Conservation (phyloP, 2,888 invertebrate genomes). For the Portevinia maculata region DNA sequence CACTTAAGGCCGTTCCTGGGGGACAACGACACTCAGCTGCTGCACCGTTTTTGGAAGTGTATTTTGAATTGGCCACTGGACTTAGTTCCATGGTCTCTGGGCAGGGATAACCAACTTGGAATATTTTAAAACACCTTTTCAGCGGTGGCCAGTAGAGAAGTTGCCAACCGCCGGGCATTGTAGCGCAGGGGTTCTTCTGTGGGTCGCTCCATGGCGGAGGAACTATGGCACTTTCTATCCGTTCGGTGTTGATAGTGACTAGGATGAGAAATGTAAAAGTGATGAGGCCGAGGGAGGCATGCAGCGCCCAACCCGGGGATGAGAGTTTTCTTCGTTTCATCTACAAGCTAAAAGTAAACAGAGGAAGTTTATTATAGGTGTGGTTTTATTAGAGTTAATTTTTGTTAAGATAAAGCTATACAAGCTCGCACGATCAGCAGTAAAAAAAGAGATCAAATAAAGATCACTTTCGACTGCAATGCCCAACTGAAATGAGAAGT, state of each 20-base stretch:
- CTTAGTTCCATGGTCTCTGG: conserved; percentile 93
- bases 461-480: no score
- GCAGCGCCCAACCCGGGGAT: conserved; percentile 77
- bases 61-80: conserved; percentile 83
- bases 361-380: background rate
- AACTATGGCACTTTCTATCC: conserved; percentile 84
- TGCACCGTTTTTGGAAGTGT: conserved; percentile 84
- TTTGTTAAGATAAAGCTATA: no score
- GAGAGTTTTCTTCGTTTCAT: conserved; percentile 79
- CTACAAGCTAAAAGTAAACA: conserved; percentile 16
- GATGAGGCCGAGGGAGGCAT: conserved; percentile 77
- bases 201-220: conserved; percentile 95
- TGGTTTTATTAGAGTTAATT: no score
- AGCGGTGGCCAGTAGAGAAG: conserved; percentile 92
- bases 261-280: conserved; percentile 41
- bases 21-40: conserved; percentile 92
- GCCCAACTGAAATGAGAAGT: no score
- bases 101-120: conserved; percentile 92
- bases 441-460: no score
- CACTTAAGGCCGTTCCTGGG: conserved; percentile 89
- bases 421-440: no score
- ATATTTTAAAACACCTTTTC: conserved; percentile 93
- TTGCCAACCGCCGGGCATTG: conserved; percentile 92
- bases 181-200: conserved; percentile 91
- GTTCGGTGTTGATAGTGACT: conserved; percentile 57